A percentile compares a stretch with the other conserved stretches of the same genome.
These are phyloP conservation scores for Telmatochromis bifrenatus DNA, from an alignment of 2,113 vertebrate species.

Conservation along the genomic window DNA sequence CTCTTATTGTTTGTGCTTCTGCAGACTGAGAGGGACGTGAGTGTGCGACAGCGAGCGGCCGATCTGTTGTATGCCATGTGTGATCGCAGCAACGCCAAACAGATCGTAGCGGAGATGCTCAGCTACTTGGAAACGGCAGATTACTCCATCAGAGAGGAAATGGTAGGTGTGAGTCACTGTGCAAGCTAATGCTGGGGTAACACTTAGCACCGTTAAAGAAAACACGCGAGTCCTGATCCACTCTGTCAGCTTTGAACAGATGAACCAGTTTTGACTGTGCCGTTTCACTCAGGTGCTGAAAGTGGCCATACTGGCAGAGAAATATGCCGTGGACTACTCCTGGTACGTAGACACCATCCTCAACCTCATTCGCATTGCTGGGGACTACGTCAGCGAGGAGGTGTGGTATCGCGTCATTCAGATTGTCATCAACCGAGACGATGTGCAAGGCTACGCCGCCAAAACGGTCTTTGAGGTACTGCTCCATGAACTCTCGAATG, in stretches of 20 bases:
- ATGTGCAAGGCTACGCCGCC: slow-evolving; percentile 89
- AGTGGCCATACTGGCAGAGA: slow-evolving; percentile 89
- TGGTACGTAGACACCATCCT: slow-evolving; percentile 95
- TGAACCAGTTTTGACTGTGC: background rate
- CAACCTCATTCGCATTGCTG: slow-evolving; percentile 90
- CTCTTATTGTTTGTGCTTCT: background rate
- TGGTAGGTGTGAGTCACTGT: slow-evolving; percentile 59
- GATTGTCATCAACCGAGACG: slow-evolving; percentile 90
- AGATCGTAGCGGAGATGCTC: slow-evolving; percentile 91
- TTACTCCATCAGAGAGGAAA: slow-evolving; percentile 91
- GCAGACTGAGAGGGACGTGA: slow-evolving; percentile 89
- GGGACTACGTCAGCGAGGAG: slow-evolving; percentile 91
- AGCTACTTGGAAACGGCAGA: slow-evolving; percentile 89
- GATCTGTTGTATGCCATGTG: slow-evolving; percentile 93
- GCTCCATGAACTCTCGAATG: background rate
- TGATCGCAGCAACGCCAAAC: slow-evolving; percentile 89
- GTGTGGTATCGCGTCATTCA: slow-evolving; percentile 94
- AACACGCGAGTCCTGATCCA: background rate
- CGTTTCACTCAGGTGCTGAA: slow-evolving; percentile 77
- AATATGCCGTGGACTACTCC: slow-evolving; percentile 90
- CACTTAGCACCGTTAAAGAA: background rate
- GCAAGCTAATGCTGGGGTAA: background rate
- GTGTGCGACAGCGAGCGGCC: slow-evolving; percentile 84
- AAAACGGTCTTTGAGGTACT: slow-evolving; percentile 91
- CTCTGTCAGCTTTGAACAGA: background rate